A percentile compares a stretch with the other conserved stretches of the same genome.
Evolutionary conservation across 35 echinoderm and acorn worm species (phyloP).

Genomic region (Stichopus chloronotus): DNA sequence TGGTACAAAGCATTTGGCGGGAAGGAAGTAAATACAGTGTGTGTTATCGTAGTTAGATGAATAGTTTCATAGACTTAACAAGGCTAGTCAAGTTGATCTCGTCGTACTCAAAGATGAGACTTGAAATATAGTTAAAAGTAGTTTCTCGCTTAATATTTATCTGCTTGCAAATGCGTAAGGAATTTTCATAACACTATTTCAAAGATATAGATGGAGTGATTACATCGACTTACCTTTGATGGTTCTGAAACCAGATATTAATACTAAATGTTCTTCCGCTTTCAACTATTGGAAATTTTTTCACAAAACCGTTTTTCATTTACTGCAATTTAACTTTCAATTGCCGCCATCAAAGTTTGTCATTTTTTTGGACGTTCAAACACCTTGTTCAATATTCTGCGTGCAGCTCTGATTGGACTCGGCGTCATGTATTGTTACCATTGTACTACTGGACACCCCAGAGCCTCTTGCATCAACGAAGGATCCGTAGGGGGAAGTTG

Average conservation of each 20-base stretch:
- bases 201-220: too few relatives aligned
- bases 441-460: constrained; percentile 30
- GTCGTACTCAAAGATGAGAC: too few relatives aligned
- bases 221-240: too few relatives aligned
- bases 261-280: background rate
- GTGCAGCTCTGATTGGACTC: background rate
- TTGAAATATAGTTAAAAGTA: too few relatives aligned
- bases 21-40: background rate
- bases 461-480: constrained; percentile 23
- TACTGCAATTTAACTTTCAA: background rate
- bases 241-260: too few relatives aligned
- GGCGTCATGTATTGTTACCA: constrained; percentile 47
- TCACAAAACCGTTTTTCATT: background rate
- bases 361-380: background rate
- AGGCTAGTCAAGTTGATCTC: too few relatives aligned
- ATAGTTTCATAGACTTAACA: too few relatives aligned
- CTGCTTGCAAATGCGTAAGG: too few relatives aligned
- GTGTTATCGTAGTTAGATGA: background rate
- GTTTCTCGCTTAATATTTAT: too few relatives aligned
- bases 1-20: constrained; percentile 50
- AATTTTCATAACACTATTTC: too few relatives aligned
- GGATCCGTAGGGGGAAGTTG: constrained; percentile 17
- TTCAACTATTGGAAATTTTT: background rate
- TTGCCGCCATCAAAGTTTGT: background rate
- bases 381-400: background rate